phyloP scores from a whole-genome alignment of 2,113 vertebrate species.

The Paradoxurus hermaphroditus region DNA sequence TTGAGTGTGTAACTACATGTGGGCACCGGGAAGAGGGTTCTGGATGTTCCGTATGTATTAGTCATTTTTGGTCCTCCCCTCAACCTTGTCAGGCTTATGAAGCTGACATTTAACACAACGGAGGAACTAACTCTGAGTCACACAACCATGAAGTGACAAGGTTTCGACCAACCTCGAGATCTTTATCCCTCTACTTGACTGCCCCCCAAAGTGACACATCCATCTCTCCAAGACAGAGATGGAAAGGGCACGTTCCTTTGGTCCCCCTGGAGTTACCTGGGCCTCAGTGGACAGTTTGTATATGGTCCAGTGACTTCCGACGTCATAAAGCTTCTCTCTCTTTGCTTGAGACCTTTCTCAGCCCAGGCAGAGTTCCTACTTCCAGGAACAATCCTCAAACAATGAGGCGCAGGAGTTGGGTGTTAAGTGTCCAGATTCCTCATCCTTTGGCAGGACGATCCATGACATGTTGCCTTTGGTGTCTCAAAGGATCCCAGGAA shows the following conservation, averaged over 20 bases:
- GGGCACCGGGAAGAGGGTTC: background rate
- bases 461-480: background rate
- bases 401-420: background rate
- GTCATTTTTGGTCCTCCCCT: background rate
- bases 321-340: background rate
- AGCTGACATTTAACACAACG: background rate
- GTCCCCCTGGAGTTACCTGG: background rate
- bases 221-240: too few relatives aligned
- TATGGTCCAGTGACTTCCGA: too few relatives aligned
- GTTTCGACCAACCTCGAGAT: background rate
- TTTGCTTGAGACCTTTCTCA: background rate
- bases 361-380: background rate
- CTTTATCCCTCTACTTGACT: background rate
- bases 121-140: background rate
- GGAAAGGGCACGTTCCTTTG: too few relatives aligned
- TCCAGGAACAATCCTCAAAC: background rate
- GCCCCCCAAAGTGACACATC: too few relatives aligned
- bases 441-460: background rate
- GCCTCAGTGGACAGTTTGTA: background rate
- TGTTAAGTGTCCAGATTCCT: background rate
- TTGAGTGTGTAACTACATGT: too few relatives aligned
- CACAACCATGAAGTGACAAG: background rate
- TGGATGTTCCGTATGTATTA: too few relatives aligned
- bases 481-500: background rate
- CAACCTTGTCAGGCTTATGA: background rate